phyloP scores from a whole-genome alignment of 2,888 invertebrate genomes.

The Byasa hedistus region DNA sequence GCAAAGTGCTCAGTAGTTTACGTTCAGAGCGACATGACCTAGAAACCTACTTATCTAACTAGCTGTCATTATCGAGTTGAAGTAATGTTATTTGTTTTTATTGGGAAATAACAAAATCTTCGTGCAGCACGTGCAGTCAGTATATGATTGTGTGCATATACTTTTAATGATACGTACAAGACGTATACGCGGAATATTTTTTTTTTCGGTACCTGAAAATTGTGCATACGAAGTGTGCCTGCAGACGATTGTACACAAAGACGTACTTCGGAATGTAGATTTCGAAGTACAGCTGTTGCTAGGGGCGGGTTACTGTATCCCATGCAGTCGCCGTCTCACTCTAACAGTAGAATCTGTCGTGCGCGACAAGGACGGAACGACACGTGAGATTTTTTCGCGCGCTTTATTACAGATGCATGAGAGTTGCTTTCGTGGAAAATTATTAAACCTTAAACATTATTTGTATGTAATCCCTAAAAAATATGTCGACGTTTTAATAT shows the following conservation, averaged over 20 bases:
- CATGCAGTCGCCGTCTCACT: conserved; percentile 32
- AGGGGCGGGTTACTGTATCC: conserved; percentile 32
- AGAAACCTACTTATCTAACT: conserved; percentile 15
- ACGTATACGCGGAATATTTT: neutral
- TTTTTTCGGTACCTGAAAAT: neutral
- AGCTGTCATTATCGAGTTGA: conserved; percentile 7
- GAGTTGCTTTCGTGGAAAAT: neutral
- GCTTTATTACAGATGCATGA: conserved; percentile 25
- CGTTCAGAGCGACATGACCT: conserved; percentile 18
- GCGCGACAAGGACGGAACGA: conserved; percentile 32
- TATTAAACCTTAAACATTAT: conserved; percentile 5
- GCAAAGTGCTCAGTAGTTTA: neutral
- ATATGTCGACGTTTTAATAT: too few species aligned
- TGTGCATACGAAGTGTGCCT: neutral
- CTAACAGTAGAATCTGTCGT: conserved; percentile 12
- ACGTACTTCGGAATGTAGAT: conserved; percentile 30
- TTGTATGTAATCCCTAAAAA: conserved; percentile 8
- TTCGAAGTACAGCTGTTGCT: conserved; percentile 34
- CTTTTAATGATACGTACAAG: neutral
- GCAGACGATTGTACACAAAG: neutral
- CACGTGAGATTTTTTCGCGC: conserved; percentile 30
- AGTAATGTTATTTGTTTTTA: neutral
- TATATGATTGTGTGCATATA: neutral
- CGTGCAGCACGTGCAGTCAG: neutral
- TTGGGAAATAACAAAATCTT: conserved; percentile 3